Evolutionary conservation across 2,113 vertebrate species (phyloP).

Genomic region (Perccottus glenii): DNA sequence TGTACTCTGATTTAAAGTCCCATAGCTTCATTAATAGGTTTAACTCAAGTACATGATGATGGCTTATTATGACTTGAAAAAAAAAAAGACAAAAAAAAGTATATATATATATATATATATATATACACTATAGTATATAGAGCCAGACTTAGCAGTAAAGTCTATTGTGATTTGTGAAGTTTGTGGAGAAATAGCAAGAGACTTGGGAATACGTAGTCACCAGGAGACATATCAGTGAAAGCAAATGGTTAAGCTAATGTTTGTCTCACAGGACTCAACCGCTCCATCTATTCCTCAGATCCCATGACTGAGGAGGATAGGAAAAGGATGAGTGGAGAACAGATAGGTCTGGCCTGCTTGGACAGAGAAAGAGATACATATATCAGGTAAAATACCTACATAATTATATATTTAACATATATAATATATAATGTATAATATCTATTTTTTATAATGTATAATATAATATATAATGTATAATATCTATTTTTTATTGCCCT

Average conservation of each 20-base stretch:
- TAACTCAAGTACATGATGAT: too few relatives aligned
- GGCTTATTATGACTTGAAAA: not conserved
- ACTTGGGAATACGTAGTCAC: slow-evolving; percentile 23
- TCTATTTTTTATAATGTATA: too few relatives aligned
- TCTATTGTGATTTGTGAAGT: slow-evolving; percentile 9
- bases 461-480: too few relatives aligned
- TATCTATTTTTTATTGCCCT: slow-evolving; percentile 6
- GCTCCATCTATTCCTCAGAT: slow-evolving; percentile 85
- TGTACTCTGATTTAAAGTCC: slow-evolving; percentile 34
- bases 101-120: too few relatives aligned
- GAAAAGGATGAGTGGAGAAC: slow-evolving; percentile 86
- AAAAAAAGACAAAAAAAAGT: too few relatives aligned
- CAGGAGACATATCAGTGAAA: slow-evolving; percentile 10
- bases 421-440: too few relatives aligned
- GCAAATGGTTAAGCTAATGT: slow-evolving; percentile 32
- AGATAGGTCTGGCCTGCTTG: slow-evolving; percentile 84
- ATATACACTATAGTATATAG: too few relatives aligned
- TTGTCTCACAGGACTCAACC: slow-evolving; percentile 68
- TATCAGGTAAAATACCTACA: slow-evolving; percentile 71
- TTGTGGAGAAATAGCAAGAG: slow-evolving; percentile 12
- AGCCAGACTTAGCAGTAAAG: not conserved
- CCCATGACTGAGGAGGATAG: slow-evolving; percentile 87
- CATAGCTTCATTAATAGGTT: too few relatives aligned
- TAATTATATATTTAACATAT: too few relatives aligned
- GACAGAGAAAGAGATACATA: slow-evolving; percentile 86